A percentile compares a stretch with the other conserved stretches of the same genome.
Conservation (phyloP, 2,888 invertebrate genomes). For the Tiliacea citrago region DNA sequence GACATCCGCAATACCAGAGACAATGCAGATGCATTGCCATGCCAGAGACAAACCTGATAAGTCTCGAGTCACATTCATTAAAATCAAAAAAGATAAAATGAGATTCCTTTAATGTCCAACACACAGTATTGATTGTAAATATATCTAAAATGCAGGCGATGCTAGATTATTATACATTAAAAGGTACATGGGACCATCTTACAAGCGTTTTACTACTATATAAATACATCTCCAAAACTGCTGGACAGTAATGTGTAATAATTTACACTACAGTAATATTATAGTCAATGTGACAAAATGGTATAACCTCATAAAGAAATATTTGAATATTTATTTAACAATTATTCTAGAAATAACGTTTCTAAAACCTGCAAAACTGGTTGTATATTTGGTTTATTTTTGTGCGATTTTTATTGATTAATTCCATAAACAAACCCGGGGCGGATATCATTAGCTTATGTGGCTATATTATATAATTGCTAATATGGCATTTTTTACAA, state of each 20-base stretch:
- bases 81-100: neutral
- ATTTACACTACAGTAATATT: conserved; percentile 10
- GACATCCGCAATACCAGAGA: neutral
- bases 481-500: conserved; percentile 37
- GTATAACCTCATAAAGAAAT: neutral
- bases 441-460: conserved; percentile 5
- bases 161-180: conserved; percentile 45
- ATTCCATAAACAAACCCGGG: conserved; percentile 1
- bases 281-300: conserved; percentile 10
- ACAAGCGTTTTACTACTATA: conserved; percentile 69
- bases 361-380: conserved; percentile 13
- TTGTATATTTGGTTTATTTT: neutral
- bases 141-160: conserved; percentile 67
- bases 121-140: conserved; percentile 56
- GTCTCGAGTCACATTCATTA: no score
- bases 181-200: conserved; percentile 63
- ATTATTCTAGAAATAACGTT: neutral
- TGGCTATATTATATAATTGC: conserved; percentile 1
- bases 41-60: neutral
- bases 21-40: no score
- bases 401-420: conserved; percentile 2
- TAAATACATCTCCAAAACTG: conserved; percentile 41
- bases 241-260: conserved; percentile 19
- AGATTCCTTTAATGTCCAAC: conserved; percentile 16
- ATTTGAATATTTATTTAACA: neutral